phyloP scores from a whole-genome alignment of 2,113 vertebrate species.

The Otus sunia region DNA sequence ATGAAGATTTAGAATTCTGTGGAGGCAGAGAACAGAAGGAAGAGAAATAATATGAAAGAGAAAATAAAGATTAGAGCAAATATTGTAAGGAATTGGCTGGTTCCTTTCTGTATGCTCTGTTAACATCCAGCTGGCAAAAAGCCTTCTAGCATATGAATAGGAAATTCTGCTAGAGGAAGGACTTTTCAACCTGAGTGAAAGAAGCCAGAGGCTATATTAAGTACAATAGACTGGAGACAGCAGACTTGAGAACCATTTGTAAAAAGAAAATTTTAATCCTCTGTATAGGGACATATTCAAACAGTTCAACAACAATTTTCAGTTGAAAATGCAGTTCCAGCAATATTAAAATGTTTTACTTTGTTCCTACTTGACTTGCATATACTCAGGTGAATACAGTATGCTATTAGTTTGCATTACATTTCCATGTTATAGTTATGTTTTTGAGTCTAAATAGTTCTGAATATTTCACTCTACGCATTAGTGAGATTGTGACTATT shows the following conservation, averaged over 20 bases:
- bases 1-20: slow-evolving; percentile 39
- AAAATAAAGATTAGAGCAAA: slow-evolving; percentile 55
- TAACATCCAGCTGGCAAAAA: slow-evolving; percentile 46
- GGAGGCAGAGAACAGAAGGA: slow-evolving; percentile 12
- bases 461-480: neutral
- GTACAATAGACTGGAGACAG: neutral
- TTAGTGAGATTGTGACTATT: neutral
- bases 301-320: neutral
- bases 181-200: neutral
- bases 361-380: neutral
- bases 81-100: slow-evolving; percentile 32
- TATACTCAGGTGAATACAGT: neutral
- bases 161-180: slow-evolving; percentile 25
- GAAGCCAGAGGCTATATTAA: neutral
- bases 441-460: neutral
- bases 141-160: slow-evolving; percentile 18
- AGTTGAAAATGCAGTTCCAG: slow-evolving; percentile 1
- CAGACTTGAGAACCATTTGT: neutral
- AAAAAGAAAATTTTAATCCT: neutral
- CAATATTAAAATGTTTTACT: neutral
- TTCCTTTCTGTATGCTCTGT: slow-evolving; percentile 41
- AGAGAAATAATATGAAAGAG: slow-evolving; percentile 34
- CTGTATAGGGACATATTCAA: neutral
- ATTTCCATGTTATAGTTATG: neutral
- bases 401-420: neutral